A percentile compares a stretch with the other conserved stretches of the same genome.
These are phyloP conservation scores for Anthopleura xanthogrammica DNA, from an alignment of 92 coral and sea anemone species.

Conservation along the genomic window DNA sequence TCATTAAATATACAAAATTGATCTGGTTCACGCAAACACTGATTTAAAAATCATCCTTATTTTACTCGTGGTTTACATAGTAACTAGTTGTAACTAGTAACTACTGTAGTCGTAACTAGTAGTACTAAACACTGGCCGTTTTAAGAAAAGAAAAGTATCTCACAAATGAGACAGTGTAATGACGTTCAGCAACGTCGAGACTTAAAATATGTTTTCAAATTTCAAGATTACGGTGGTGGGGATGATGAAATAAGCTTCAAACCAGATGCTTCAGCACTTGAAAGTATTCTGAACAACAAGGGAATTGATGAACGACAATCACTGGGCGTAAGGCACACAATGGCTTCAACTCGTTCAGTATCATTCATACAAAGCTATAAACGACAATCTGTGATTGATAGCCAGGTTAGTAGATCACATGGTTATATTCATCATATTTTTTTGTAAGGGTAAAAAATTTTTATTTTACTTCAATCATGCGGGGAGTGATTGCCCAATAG, in stretches of 20 bases:
- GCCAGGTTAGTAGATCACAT: conserved; percentile 11
- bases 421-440: too few species aligned
- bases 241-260: conserved; percentile 45
- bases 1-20: too few species aligned
- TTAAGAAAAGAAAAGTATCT: not conserved
- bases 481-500: too few species aligned
- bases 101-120: too few species aligned
- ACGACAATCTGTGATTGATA: conserved; percentile 24
- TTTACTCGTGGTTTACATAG: too few species aligned
- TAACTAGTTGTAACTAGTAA: too few species aligned
- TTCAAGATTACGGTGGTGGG: conserved; percentile 17
- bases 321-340: conserved; percentile 8
- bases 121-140: too few species aligned
- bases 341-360: conserved; percentile 34
- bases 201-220: not conserved
- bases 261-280: conserved; percentile 33
- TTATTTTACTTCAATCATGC: too few species aligned
- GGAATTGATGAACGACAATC: conserved; percentile 26
- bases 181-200: not conserved
- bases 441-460: too few species aligned
- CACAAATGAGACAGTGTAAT: not conserved
- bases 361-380: conserved; percentile 3
- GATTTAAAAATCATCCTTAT: too few species aligned
- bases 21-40: too few species aligned
- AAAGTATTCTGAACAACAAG: conserved; percentile 32